Evolutionary conservation across 1,140 invertebrate genomes (phyloP).

Genomic region (Conus ventricosus): DNA sequence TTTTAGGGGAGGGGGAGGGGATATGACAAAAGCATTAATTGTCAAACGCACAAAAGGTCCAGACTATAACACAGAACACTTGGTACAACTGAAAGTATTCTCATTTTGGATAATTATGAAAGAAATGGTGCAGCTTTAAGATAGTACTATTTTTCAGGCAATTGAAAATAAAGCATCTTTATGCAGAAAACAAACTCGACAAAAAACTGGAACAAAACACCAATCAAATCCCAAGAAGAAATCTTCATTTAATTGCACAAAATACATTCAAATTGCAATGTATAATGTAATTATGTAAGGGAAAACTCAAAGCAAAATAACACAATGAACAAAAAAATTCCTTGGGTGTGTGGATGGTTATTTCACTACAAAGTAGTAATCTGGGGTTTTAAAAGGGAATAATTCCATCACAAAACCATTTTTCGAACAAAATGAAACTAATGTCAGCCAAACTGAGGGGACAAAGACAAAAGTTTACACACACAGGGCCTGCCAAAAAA

Average conservation of each 20-base stretch:
- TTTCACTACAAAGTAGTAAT: neutral
- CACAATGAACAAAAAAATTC: neutral
- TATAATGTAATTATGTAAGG: neutral
- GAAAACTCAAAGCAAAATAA: neutral
- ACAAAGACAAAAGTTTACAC: no score
- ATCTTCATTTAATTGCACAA: neutral
- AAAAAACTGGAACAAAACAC: neutral
- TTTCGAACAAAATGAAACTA: no score
- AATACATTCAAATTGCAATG: neutral
- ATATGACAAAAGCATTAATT: no score
- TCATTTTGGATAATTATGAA: no score
- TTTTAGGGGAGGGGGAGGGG: no score
- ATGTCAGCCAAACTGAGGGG: no score
- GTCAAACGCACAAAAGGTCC: no score
- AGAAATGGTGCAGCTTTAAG: no score
- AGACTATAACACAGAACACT: no score
- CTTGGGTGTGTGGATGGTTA: neutral
- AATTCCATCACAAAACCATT: neutral
- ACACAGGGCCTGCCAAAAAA: no score
- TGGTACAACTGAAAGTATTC: no score
- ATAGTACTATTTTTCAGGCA: no score
- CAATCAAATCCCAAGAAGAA: neutral
- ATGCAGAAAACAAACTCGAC: neutral
- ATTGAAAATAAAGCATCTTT: neutral
- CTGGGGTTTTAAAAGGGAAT: neutral